Base-by-base conservation (phyloP, 2,797 vertebrate genomes). In the Sebastes matsubarae region DNA sequence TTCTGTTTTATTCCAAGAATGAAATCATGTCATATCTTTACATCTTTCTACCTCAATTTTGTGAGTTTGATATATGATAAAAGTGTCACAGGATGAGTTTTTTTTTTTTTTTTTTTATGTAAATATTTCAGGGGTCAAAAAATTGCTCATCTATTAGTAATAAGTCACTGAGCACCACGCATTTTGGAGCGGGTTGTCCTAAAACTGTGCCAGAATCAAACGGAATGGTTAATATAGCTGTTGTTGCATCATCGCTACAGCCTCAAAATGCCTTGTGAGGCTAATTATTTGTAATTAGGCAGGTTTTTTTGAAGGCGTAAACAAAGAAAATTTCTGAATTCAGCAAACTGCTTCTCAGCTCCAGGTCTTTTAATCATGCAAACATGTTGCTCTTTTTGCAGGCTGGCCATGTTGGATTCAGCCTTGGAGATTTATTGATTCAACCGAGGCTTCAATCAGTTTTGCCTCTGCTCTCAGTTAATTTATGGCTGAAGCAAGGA, bases 211-310 rank as follows among this genome's bases (percentile, higher is more conserved):
- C 66, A 24, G 58, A 93, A 93, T 95, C 88, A 94, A 93, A 93
- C 87, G 87, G 82, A 95, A 95, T 95, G 70, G 67, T 82, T 93
- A 88, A 94, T 90, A 81, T 27, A 54, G 66, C 80, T 36, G 75
- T 65, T 42, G 67, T 83, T 81, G 64, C 85, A 87, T 87, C 77
- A 81, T 84, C 81, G 67, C 50, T 3, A 10, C 16, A 54, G 71
- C 82, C 60, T 81, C 61, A 60, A 18, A 52, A 86, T 29, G 77
- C 63, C 73, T 83, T 61, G 27, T 82, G 86, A 82, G 75, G 88
- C 71, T 92, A 92, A 93, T 93, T 92, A 92, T 88, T 91, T 87
- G 88, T 87, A 94, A 94, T 92, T 90, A 92, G 68, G 64, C 66
- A 60, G 6, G 67, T 80, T 75, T 82, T 86, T 82, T 88, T 87